phyloP scores from a whole-genome alignment of 92 coral and sea anemone species.

The Porites evermanni region DNA sequence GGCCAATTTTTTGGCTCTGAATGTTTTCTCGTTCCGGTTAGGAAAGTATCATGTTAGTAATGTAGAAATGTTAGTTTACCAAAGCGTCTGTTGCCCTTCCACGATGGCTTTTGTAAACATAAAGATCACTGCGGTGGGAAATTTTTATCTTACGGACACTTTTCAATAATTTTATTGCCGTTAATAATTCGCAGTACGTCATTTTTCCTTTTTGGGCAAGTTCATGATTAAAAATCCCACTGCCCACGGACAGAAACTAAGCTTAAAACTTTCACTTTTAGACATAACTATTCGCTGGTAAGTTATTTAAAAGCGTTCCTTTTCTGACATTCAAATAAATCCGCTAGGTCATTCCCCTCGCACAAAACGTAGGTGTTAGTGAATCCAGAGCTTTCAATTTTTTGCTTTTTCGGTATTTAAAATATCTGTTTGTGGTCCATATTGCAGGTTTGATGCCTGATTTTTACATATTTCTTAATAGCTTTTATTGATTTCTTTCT shows the following conservation, averaged over 20 bases:
- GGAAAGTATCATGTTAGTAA: neutral
- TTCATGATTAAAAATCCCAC: neutral
- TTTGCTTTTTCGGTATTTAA: too few species aligned
- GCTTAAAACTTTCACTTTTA: neutral
- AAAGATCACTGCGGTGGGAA: neutral
- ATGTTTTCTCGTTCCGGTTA: neutral
- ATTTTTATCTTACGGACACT: neutral
- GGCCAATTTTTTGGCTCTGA: neutral
- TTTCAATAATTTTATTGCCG: neutral
- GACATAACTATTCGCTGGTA: neutral
- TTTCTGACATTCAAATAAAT: too few species aligned
- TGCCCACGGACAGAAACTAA: conserved; percentile 5
- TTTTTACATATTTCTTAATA: too few species aligned
- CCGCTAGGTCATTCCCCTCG: too few species aligned
- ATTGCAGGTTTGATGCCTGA: too few species aligned
- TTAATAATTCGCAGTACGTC: too few species aligned
- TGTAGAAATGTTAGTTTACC: neutral
- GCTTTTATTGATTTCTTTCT: too few species aligned
- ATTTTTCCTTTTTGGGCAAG: neutral
- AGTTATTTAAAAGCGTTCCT: neutral
- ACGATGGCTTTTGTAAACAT: neutral
- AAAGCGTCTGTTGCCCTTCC: too few species aligned
- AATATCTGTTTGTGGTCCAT: too few species aligned
- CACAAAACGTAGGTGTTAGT: too few species aligned
- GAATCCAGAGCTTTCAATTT: too few species aligned